Percentiles rank a stretch among this genome's conserved stretches.
Conservation (phyloP, 2,888 invertebrate species). For the Troides helena region DNA sequence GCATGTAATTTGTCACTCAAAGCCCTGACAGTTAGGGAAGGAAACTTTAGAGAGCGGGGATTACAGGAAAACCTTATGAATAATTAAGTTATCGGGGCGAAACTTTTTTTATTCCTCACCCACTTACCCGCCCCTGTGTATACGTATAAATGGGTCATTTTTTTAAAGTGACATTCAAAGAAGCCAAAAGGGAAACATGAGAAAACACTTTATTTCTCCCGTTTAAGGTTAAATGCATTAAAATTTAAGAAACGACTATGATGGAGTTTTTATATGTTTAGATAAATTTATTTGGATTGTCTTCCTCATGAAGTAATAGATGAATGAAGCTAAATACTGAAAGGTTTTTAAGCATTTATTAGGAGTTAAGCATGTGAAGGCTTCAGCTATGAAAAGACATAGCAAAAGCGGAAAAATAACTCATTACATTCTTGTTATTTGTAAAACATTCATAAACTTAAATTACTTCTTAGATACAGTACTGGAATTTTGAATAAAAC, state of each 20-base stretch:
- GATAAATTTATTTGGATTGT: too few relatives aligned
- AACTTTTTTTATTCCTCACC: conserved; percentile 58
- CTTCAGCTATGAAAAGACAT: too few relatives aligned
- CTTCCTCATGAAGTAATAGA: too few relatives aligned
- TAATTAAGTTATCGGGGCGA: conserved; percentile 67
- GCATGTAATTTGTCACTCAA: conserved; percentile 72
- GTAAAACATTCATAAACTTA: too few relatives aligned
- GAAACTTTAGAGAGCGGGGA: conserved; percentile 58
- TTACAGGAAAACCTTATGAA: conserved; percentile 71
- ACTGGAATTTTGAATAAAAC: too few relatives aligned
- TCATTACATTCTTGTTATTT: too few relatives aligned
- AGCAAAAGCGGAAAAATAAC: too few relatives aligned
- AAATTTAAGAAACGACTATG: background rate
- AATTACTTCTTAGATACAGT: too few relatives aligned
- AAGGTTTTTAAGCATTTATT: too few relatives aligned
- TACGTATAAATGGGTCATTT: conserved; percentile 50
- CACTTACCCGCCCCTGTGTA: conserved; percentile 37
- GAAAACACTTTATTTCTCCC: conserved; percentile 48
- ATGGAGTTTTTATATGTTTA: too few relatives aligned
- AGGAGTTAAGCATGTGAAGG: too few relatives aligned
- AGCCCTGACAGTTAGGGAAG: conserved; percentile 59
- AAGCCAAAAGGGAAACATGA: conserved; percentile 47
- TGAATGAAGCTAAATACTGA: too few relatives aligned
- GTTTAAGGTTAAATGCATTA: background rate
- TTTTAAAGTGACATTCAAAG: conserved; percentile 50